Evolutionary conservation across 2,888 invertebrate genomes (phyloP), one percentile per base, ranked within the genome.

Genomic region (Papilio demoleus): DNA sequence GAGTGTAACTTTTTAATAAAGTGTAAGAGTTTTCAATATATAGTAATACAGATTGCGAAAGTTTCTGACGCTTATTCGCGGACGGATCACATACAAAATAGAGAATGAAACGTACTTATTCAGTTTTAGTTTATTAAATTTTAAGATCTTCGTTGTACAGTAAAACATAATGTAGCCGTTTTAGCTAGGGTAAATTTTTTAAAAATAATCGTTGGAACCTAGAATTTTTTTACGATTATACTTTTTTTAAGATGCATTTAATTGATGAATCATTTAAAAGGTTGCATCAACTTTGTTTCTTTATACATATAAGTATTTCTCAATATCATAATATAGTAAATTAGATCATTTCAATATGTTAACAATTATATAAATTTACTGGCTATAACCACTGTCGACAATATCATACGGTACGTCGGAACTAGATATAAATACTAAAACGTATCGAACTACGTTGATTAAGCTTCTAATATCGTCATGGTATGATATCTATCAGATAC

Each of bases 71-170:
- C 88, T 90, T 88, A 82, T 47, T 63, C 65, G 60, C 81, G 80
- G 82, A 83, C 84, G 78, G 80, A 81, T 84, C 64, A 67, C 69
- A 71, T 81, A 42, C 40, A 60, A 59, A 53, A 60, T 81, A 84
- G 85, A 85, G 83, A 82, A 78, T 80, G 78, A 80, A 79, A 74
- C 75, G 69, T 63, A 68, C 63, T 67, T 62, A 64, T 77, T 73
- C 71, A 73, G 73, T 75, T 75, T 86, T 85, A 74, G 77, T 87
- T 89, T 83, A 74, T 75, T 87, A 85, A 80, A 71, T 79, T 80
- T 79, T 86, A 89, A 87, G 88, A 81, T 86, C 87, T 90, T 86
- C 83, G 84, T 88, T 92, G 92, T 92, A 92, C 92, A 92, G 90
- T 90, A 85, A 87, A 72, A 87, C 81, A 84, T 90, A 88, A 87